Conservation (phyloP, 2,888 invertebrate species). For the Danaus chrysippus region DNA sequence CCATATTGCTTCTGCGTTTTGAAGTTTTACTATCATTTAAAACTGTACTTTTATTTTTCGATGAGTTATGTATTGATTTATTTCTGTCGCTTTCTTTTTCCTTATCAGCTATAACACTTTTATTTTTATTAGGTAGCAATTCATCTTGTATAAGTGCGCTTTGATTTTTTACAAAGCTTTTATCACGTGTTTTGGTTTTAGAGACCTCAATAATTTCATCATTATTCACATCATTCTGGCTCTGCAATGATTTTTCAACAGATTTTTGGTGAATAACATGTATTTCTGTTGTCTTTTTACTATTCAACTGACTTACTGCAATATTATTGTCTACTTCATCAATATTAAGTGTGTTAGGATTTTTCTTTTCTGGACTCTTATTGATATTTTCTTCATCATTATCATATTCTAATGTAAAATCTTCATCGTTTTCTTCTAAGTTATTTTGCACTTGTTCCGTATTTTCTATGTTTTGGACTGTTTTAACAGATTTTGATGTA, state of each 20-base stretch:
- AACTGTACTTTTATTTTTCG: too few species aligned
- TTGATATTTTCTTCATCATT: slow-evolving; percentile 21
- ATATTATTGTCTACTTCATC: slow-evolving; percentile 19
- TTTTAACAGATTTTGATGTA: not conserved
- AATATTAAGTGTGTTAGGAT: slow-evolving; percentile 14
- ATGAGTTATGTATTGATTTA: not conserved
- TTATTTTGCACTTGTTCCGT: slow-evolving; percentile 4
- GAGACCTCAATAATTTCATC: not conserved
- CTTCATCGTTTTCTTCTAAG: slow-evolving; percentile 22
- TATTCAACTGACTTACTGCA: slow-evolving; percentile 19
- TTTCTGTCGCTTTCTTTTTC: not conserved
- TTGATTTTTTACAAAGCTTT: slow-evolving; percentile 26
- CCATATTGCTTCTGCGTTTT: too few species aligned
- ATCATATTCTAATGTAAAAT: slow-evolving; percentile 30
- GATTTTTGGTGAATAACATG: not conserved
- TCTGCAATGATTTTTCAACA: not conserved
- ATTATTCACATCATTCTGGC: not conserved
- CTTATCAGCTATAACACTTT: not conserved
- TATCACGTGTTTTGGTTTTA: slow-evolving; percentile 10
- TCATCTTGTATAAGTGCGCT: slow-evolving; percentile 7
- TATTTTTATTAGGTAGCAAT: slow-evolving; percentile 14
- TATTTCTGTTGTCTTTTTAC: not conserved
- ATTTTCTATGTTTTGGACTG: not conserved
- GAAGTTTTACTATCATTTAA: not conserved
- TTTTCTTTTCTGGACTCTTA: slow-evolving; percentile 13